A percentile compares a stretch with the other conserved stretches of the same genome.
Evolutionary conservation across 2,888 invertebrate genomes (phyloP).

Genomic region (Gastracanthus pulcherrimus): DNA sequence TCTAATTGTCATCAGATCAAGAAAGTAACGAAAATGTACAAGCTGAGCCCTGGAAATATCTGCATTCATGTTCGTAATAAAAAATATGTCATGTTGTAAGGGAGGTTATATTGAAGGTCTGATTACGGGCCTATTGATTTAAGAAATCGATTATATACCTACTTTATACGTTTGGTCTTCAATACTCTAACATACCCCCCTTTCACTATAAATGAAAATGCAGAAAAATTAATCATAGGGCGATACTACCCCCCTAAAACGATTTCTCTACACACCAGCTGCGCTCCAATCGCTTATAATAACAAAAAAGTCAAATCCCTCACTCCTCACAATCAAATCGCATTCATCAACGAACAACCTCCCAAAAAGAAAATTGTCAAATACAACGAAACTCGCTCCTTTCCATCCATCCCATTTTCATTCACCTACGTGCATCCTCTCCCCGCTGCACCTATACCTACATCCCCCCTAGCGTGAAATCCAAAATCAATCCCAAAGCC

Average conservation of each 20-base stretch:
- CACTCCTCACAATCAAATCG: not conserved
- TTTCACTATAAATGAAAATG: not conserved
- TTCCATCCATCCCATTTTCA: not conserved
- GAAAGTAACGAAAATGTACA: no score
- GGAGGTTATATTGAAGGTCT: no score
- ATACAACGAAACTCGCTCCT: not conserved
- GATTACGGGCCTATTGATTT: no score
- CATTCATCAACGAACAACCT: not conserved
- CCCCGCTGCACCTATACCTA: not conserved
- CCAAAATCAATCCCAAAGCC: not conserved
- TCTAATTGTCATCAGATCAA: no score
- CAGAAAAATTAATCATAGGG: no score
- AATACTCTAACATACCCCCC: no score
- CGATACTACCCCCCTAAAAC: not conserved
- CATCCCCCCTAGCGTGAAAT: slow-evolving; percentile 9
- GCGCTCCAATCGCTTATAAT: not conserved
- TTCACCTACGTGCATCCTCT: not conserved
- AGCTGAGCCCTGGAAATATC: no score
- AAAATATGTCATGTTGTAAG: no score
- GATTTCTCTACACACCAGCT: no score
- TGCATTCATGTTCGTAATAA: no score
- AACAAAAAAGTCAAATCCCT: not conserved
- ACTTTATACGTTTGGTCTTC: no score
- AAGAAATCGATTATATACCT: no score
- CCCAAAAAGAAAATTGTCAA: not conserved